Base-by-base conservation (phyloP, 2,113 vertebrate genomes). In the Perccottus glenii region DNA sequence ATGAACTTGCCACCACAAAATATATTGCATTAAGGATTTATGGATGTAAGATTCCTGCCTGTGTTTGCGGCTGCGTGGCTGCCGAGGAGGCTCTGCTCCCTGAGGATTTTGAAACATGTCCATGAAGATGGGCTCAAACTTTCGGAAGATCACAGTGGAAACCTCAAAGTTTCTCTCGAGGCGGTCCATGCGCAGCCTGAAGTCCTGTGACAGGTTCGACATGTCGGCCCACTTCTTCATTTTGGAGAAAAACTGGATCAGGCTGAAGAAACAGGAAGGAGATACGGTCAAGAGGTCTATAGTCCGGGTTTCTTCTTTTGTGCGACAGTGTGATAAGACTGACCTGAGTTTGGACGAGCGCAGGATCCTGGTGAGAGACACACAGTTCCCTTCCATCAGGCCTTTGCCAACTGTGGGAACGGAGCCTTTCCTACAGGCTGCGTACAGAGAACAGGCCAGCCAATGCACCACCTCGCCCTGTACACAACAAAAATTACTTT, bases 211-310 rank as follows among this genome's bases (percentile, higher is more conserved):
- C 5, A 96, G 89, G 72, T 95, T 96, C 35, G 96, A 95, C 98
- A 99, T 99, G 85, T 99, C 96, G 55, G 96, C 94, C 98, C 98
- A 99, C 57, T 98, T 99, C 90, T 95, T 98, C 96, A 99, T 99
- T 91, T 99, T 99, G 60, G 90, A 97, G 91, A 99, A 99, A 92
- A 99, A 99, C 92, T 98, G 94, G 87, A 99, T 98, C 82, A 99
- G 91, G 82, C 97, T 99, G 83, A 42, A 5, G 33, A 33, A 4
- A 8, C 0, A 9, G 5, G n/a, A 27, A 44, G 6, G 6, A 14
- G 0, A 19, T 0, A 43, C 1, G 11, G 38, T 59, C 0, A 53
- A 35, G 32, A 42, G 7, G 14, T 7, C 8, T 33, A 48, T 10
- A 62, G 14, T 27, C 19, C 19, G 19, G 19, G 19, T 27, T 3